Percentiles rank a stretch among this genome's conserved stretches.
These are phyloP conservation scores for Drosophila gaucha DNA, from an alignment of 2,888 invertebrate species.

Conservation along the genomic window DNA sequence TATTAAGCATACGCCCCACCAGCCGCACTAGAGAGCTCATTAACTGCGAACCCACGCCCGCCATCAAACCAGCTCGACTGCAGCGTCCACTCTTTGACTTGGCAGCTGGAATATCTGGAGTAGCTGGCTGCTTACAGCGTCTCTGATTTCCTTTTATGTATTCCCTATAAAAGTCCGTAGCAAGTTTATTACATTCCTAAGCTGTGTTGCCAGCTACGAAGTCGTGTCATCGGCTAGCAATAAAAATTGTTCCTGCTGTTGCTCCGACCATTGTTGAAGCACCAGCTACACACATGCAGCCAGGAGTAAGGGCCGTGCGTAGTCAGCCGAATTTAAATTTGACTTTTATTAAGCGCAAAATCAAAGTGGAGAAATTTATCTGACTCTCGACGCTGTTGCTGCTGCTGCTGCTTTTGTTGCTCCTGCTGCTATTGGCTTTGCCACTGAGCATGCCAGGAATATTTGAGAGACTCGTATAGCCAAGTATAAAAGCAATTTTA, in stretches of 20 bases:
- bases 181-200: constrained; percentile 73
- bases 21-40: constrained; percentile 49
- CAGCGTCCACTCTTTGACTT: constrained; percentile 58
- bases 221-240: constrained; percentile 70
- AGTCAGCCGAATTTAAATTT: constrained; percentile 79
- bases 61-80: constrained; percentile 10
- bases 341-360: constrained; percentile 78
- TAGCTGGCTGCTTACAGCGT: constrained; percentile 29
- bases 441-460: constrained; percentile 63
- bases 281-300: constrained; percentile 38
- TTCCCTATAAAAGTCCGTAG: constrained; percentile 63
- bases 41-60: constrained; percentile 36
- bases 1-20: constrained; percentile 67
- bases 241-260: constrained; percentile 48
- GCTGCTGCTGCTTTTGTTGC: constrained; percentile 1
- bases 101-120: constrained; percentile 6
- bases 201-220: constrained; percentile 51
- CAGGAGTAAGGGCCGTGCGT: constrained; percentile 42
- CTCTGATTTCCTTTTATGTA: constrained; percentile 74
- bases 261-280: constrained; percentile 23
- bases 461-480: constrained; percentile 48
- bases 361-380: constrained; percentile 75
- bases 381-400: constrained; percentile 36
- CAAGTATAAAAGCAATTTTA: constrained; percentile 74
- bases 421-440: constrained; percentile 11